These are phyloP conservation scores for Bos taurus DNA, from an alignment of 2,113 vertebrate genomes.

Conservation along the genomic window ARS-UCD2.0 NC_037346.1:49707501-49708000, in stretches of 20 bases:
- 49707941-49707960: background rate
- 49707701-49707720: background rate
- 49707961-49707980: background rate
- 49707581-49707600: background rate
- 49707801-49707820: background rate
- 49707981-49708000: background rate
- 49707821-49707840: background rate
- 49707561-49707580: background rate
- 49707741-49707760: background rate
- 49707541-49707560: background rate
- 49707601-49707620: background rate
- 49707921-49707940: background rate
- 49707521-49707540: background rate
- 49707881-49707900: background rate
- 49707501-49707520: background rate
- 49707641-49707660: background rate
- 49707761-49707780: too few relatives aligned
- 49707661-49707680: background rate
- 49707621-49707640: rapidly evolving
- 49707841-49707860: background rate
- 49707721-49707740: background rate
- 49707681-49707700: background rate
- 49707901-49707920: background rate
- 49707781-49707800: background rate
- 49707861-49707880: background rate